A percentile compares a stretch with the other conserved stretches of the same genome.
phyloP scores from a whole-genome alignment of 2,113 vertebrate species.

The Ailuropoda melanoleuca region DNA sequence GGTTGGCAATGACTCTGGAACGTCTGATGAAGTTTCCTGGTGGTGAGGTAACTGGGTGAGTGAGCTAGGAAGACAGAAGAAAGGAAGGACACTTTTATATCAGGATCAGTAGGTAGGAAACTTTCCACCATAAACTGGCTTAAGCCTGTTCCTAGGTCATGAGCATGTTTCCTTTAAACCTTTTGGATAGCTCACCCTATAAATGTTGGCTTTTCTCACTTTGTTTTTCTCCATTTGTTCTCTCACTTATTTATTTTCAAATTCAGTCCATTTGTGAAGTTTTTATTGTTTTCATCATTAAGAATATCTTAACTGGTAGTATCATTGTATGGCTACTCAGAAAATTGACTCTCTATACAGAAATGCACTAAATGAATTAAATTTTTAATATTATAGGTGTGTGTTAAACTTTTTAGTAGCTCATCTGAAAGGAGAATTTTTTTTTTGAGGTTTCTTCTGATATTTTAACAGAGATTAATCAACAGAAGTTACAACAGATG shows the following conservation, averaged over 20 bases:
- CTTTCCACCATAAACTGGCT: background rate
- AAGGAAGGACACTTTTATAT: background rate
- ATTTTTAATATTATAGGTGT: background rate
- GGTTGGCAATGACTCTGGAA: background rate
- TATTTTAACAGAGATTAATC: conserved; percentile 10
- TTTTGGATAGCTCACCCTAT: background rate
- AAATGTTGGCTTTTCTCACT: background rate
- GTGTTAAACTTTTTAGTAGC: background rate
- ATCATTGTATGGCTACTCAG: background rate
- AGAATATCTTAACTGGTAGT: background rate
- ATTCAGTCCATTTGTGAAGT: background rate
- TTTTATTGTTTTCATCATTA: background rate
- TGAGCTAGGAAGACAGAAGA: background rate
- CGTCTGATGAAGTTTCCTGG: background rate
- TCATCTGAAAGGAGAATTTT: background rate
- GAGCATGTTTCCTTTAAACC: background rate
- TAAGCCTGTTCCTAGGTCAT: background rate
- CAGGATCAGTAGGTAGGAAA: background rate
- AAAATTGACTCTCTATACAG: background rate
- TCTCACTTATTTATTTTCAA: background rate
- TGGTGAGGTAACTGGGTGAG: background rate
- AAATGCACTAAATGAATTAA: background rate
- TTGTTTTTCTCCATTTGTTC: background rate
- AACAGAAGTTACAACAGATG: background rate
- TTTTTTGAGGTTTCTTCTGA: conserved; percentile 30